Conservation (phyloP, 2,797 vertebrate species). For the Manis pentadactyla region DNA sequence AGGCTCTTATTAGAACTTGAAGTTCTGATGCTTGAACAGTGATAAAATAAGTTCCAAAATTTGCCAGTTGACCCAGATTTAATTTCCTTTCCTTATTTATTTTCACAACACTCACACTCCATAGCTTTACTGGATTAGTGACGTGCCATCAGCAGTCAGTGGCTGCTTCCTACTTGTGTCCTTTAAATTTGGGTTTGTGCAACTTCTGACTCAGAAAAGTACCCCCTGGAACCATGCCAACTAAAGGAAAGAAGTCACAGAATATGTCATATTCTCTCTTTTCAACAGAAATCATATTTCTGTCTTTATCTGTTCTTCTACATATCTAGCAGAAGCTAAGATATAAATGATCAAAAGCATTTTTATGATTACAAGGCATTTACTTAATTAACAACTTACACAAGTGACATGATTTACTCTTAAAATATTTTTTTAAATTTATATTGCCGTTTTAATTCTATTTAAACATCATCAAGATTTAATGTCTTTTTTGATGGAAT, state of each 20-base stretch:
- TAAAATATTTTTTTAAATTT: conserved; percentile 64
- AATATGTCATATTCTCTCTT: not conserved
- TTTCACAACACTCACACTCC: not conserved
- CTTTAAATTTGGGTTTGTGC: not conserved
- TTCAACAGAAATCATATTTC: not conserved
- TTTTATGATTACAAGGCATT: conserved; percentile 60
- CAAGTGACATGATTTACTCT: conserved; percentile 34
- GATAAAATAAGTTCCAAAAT: not conserved
- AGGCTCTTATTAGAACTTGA: not conserved
- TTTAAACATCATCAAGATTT: conserved; percentile 69
- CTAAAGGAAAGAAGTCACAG: conserved; percentile 55
- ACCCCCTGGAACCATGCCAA: not conserved
- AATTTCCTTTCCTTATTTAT: not conserved
- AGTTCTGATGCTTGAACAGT: not conserved
- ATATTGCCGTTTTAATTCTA: conserved; percentile 57
- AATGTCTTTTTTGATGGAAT: conserved; percentile 72
- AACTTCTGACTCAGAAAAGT: conserved; percentile 2
- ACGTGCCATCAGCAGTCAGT: not conserved
- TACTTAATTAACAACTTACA: conserved; percentile 70
- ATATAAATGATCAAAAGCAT: conserved; percentile 71
- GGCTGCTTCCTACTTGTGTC: not conserved
- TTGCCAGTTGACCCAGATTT: not conserved
- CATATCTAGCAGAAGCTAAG: not conserved
- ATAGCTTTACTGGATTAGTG: not conserved
- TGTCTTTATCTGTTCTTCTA: conserved; percentile 61